Percentiles rank a stretch among this genome's conserved stretches.
Conservation (phyloP, 2,797 vertebrate species). For the Channa striata region DNA sequence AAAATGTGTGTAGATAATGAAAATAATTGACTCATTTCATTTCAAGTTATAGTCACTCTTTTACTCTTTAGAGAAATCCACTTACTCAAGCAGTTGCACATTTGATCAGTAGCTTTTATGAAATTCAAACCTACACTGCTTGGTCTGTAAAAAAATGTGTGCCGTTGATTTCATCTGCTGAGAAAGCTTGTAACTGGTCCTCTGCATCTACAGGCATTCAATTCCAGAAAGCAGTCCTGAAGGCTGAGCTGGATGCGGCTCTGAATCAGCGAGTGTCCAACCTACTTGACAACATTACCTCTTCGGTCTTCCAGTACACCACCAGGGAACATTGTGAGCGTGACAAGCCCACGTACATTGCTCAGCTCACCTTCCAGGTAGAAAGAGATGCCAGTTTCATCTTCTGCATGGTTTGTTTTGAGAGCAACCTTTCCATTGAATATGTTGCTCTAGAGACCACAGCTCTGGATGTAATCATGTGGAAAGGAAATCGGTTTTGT, state of each 20-base stretch:
- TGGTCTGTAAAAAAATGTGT: neutral
- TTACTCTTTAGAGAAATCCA: neutral
- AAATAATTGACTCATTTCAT: conserved; percentile 8
- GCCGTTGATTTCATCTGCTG: neutral
- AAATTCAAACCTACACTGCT: neutral
- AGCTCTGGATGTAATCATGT: conserved; percentile 54
- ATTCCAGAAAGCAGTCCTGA: conserved; percentile 93
- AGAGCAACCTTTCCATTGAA: conserved; percentile 30
- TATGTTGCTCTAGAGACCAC: conserved; percentile 36
- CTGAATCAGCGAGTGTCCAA: conserved; percentile 86
- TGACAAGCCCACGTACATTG: conserved; percentile 85
- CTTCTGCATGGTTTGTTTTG: conserved; percentile 56
- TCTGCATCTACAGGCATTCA: conserved; percentile 88
- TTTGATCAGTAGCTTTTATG: neutral
- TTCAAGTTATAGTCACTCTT: conserved; percentile 5
- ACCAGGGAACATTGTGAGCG: conserved; percentile 94
- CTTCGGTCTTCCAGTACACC: conserved; percentile 93
- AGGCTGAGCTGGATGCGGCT: conserved; percentile 83
- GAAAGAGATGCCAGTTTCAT: conserved; percentile 34
- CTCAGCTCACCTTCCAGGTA: conserved; percentile 79
- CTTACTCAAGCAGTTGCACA: neutral
- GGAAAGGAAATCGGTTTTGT: conserved; percentile 52
- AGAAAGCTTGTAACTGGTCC: conserved; percentile 10
- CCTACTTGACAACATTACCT: conserved; percentile 94
- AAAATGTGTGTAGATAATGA: conserved; percentile 18